Evolutionary conservation across 1,140 invertebrate genomes (phyloP), one percentile per base, ranked within the genome.

Genomic region (Bathynomus jamesi): DNA sequence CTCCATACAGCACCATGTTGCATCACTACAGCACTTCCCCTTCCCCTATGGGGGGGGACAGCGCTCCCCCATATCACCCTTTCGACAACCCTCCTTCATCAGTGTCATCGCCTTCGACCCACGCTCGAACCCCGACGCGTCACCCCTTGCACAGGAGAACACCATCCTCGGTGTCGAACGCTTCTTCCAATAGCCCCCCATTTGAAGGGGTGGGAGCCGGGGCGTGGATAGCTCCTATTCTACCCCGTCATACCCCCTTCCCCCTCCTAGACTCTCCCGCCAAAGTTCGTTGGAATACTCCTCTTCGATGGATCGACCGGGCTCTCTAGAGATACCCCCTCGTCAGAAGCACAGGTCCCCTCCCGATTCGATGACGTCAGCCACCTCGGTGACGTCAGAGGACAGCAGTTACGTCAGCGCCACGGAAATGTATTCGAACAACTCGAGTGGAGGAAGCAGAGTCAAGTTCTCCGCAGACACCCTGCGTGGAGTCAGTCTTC

Each of bases 341-440:
- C 67, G 65, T 32, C 69, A 61, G 27, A 71, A 70, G 28, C 46
- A 66, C n/a, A 65, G 69, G 27, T 73, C 71, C 30, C 72, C 69
- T 30, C 63, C 91, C 1, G 92, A 92, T 82, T 89, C 90, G 53
- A 93, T 91, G 2, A n/a, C n/a, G n/a, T n/a, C n/a, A n/a, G n/a
- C n/a, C n/a, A n/a, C n/a, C n/a, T n/a, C n/a, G n/a, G n/a, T n/a
- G n/a, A 74, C 73, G 13, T 70, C 68, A 60, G 73, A 74, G 65
- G 73, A 74, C 40, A 74, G 73, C 69, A 74, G 73, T 66, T 74
- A 74, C 32, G 73, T 74, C 27, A 70, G 69, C 60, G 73, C 73
- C 28, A 69, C 73, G 28, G 73, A 74, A 27, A 64, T 67, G 65
- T 68, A 71, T 62, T 74, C 72, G 13, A 73, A 69, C 30, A 70